phyloP scores from a whole-genome alignment of 2,797 vertebrate species.

The Eupleurogrammus muticus region DNA sequence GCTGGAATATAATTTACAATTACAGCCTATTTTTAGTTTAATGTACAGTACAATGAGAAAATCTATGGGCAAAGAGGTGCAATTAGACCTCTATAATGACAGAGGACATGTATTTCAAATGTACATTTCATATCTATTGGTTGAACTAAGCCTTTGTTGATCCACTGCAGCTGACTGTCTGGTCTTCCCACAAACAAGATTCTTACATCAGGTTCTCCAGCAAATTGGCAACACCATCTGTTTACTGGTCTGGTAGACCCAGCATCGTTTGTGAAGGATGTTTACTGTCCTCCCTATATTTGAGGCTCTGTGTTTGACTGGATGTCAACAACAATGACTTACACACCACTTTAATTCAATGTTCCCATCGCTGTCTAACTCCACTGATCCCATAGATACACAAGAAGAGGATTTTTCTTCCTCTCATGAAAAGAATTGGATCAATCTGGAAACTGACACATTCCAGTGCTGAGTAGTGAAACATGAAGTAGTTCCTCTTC shows the following conservation, averaged over 20 bases:
- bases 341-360: not conserved
- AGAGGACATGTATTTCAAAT: too few species aligned
- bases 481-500: conserved; percentile 45
- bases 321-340: not conserved
- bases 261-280: not conserved
- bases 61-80: not conserved
- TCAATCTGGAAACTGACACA: not conserved
- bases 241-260: not conserved
- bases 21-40: not conserved
- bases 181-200: not conserved
- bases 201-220: not conserved
- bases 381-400: not conserved
- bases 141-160: too few species aligned
- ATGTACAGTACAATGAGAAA: not conserved
- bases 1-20: not conserved
- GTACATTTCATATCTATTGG: too few species aligned
- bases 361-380: conserved; percentile 1
- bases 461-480: conserved; percentile 31
- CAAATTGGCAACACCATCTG: not conserved
- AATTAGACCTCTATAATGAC: not conserved
- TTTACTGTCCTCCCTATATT: conserved; percentile 11
- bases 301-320: conserved; percentile 13
- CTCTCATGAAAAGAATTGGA: not conserved
- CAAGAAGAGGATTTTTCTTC: not conserved
- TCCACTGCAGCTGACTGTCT: not conserved